These are phyloP conservation scores for Sphaerodactylus townsendi DNA, from an alignment of 2,113 vertebrate genomes.

Conservation along the genomic window DNA sequence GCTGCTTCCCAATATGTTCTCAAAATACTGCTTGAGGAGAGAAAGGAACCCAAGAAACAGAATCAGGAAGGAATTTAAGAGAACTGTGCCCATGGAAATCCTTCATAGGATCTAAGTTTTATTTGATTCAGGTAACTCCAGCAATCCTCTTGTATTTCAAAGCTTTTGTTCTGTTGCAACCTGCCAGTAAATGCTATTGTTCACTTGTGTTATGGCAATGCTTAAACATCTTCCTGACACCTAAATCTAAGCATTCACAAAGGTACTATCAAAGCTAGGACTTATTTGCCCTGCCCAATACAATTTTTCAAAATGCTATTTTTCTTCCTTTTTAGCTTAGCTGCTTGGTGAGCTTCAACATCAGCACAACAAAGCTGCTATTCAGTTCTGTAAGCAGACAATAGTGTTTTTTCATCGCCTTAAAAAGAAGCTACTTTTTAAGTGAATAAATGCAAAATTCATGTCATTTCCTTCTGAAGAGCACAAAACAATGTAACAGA, in stretches of 20 bases:
- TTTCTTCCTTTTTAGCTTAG: neutral
- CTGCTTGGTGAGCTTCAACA: neutral
- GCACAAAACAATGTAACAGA: neutral
- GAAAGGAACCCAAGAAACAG: too few species aligned
- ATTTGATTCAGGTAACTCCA: neutral
- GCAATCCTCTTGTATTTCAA: neutral
- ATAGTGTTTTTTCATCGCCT: neutral
- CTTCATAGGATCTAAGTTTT: too few species aligned
- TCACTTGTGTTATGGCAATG: neutral
- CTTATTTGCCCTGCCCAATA: neutral
- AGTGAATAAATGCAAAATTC: neutral
- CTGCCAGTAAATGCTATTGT: neutral
- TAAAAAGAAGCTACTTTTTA: neutral
- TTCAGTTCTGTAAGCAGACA: neutral
- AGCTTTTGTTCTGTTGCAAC: neutral
- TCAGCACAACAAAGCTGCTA: neutral
- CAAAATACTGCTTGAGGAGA: too few species aligned
- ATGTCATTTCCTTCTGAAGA: constrained; percentile 8
- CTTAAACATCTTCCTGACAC: neutral
- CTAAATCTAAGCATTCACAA: neutral
- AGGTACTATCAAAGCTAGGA: neutral
- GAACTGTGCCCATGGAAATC: too few species aligned
- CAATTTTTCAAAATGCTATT: neutral
- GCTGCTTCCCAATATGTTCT: too few species aligned
- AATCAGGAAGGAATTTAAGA: too few species aligned